Percentiles rank a stretch among this genome's conserved stretches.
These are phyloP conservation scores for Orientallactaga sibirica DNA, from an alignment of 2,797 vertebrate genomes.

Conservation along the genomic window DNA sequence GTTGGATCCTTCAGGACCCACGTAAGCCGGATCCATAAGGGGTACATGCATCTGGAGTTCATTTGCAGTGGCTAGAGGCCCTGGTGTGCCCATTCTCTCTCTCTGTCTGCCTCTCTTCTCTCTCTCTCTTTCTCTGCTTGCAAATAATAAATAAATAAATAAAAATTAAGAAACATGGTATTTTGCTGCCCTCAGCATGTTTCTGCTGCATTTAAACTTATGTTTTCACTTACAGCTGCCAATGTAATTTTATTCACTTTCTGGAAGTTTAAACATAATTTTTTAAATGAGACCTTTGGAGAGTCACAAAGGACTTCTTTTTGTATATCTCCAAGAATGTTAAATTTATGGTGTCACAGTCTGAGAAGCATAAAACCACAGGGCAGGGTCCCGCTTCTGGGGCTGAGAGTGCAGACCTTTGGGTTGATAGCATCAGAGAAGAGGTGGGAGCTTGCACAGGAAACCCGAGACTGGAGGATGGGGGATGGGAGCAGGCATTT, in stretches of 20 bases:
- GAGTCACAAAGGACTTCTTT: not conserved
- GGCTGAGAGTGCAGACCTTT: not conserved
- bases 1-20: not conserved
- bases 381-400: not conserved
- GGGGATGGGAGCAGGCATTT: not conserved
- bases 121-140: too few species aligned
- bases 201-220: not conserved
- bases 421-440: not conserved
- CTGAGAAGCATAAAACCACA: conserved; percentile 34
- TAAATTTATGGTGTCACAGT: not conserved
- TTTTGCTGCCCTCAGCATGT: not conserved
- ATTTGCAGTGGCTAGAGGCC: too few species aligned
- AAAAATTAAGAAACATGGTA: too few species aligned
- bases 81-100: too few species aligned
- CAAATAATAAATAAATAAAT: too few species aligned
- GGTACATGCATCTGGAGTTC: too few species aligned
- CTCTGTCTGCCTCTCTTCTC: too few species aligned
- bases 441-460: not conserved
- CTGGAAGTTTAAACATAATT: conserved; percentile 7
- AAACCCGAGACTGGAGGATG: not conserved
- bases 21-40: too few species aligned
- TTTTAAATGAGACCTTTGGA: conserved; percentile 32
- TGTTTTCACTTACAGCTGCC: too few species aligned
- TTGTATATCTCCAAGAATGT: conserved; percentile 18
- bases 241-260: conserved; percentile 1